A percentile compares a stretch with the other conserved stretches of the same genome.
These are phyloP conservation scores for Trichomalopsis sarcophagae DNA, from an alignment of 1,140 invertebrate species.

Conservation along the genomic window DNA sequence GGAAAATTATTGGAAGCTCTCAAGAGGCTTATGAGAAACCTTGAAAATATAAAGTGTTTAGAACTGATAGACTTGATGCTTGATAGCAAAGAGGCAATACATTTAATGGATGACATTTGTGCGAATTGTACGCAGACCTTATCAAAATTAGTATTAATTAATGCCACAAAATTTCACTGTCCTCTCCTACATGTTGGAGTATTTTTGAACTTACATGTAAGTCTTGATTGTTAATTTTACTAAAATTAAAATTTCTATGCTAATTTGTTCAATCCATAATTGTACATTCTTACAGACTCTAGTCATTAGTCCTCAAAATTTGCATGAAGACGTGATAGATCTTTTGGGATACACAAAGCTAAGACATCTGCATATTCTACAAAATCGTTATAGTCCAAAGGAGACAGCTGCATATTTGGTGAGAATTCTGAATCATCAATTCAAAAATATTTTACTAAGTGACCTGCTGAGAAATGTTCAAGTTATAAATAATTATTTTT, in stretches of 20 bases:
- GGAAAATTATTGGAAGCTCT: constrained; percentile 82
- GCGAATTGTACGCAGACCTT: constrained; percentile 80
- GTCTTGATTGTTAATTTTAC: constrained; percentile 49
- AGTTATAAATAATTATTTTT: constrained; percentile 51
- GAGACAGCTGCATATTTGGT: constrained; percentile 72
- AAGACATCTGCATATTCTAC: constrained; percentile 84
- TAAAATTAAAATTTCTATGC: constrained; percentile 2
- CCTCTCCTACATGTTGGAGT: constrained; percentile 86
- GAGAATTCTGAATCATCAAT: constrained; percentile 48
- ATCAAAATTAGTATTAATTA: constrained; percentile 81
- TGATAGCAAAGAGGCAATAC: constrained; percentile 81
- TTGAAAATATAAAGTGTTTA: constrained; percentile 80
- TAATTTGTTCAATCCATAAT: constrained; percentile 20
- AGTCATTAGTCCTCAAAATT: constrained; percentile 87
- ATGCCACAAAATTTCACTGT: constrained; percentile 84
- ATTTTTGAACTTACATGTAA: constrained; percentile 84
- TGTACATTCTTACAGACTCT: constrained; percentile 76
- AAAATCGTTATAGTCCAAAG: constrained; percentile 83
- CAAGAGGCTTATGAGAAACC: constrained; percentile 82
- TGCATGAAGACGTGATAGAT: constrained; percentile 85
- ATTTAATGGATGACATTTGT: constrained; percentile 86
- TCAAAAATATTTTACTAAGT: neutral
- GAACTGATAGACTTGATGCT: constrained; percentile 87
- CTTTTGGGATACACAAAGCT: constrained; percentile 81
- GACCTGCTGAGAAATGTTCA: neutral